Conservation (phyloP, 53 echinoderm and acorn worm genomes). For the Paracentrotus lividus region DNA sequence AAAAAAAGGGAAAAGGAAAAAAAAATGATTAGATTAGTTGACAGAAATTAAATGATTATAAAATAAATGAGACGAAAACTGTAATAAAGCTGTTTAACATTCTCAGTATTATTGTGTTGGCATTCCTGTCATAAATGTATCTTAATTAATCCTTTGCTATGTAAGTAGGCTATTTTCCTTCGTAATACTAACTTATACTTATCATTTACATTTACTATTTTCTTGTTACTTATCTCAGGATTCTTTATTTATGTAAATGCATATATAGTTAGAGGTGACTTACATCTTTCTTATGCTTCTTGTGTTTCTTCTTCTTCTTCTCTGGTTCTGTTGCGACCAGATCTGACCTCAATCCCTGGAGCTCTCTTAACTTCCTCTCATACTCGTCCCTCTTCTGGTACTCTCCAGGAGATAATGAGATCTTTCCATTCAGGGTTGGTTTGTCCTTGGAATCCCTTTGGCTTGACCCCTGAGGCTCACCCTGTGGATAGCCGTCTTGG, state of each 20-base stretch:
- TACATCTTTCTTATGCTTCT: conserved; percentile 75
- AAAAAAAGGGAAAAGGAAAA: conserved; percentile 7
- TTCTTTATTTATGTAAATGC: too few relatives aligned
- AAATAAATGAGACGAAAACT: too few relatives aligned
- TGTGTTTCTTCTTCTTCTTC: conserved; percentile 79
- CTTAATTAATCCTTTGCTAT: too few relatives aligned
- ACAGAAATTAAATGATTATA: not conserved
- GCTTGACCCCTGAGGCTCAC: conserved; percentile 2
- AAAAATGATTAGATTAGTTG: not conserved
- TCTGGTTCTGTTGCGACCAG: conserved; percentile 60
- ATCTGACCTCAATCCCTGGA: conserved; percentile 80
- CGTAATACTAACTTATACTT: too few relatives aligned
- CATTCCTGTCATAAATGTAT: too few relatives aligned
- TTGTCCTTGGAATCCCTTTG: conserved; percentile 55
- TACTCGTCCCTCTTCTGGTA: conserved; percentile 81
- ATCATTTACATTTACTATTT: too few relatives aligned
- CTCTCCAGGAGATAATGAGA: conserved; percentile 88
- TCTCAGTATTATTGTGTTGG: too few relatives aligned
- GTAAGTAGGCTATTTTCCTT: too few relatives aligned
- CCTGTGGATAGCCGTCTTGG: conserved; percentile 51
- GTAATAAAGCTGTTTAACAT: too few relatives aligned
- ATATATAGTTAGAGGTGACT: not conserved
- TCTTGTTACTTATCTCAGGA: too few relatives aligned
- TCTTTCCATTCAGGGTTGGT: conserved; percentile 59
- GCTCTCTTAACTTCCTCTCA: conserved; percentile 84